Evolutionary conservation across 1,140 invertebrate genomes (phyloP), one percentile per base, ranked within the genome.

Genomic region (Drosophila varians): DNA sequence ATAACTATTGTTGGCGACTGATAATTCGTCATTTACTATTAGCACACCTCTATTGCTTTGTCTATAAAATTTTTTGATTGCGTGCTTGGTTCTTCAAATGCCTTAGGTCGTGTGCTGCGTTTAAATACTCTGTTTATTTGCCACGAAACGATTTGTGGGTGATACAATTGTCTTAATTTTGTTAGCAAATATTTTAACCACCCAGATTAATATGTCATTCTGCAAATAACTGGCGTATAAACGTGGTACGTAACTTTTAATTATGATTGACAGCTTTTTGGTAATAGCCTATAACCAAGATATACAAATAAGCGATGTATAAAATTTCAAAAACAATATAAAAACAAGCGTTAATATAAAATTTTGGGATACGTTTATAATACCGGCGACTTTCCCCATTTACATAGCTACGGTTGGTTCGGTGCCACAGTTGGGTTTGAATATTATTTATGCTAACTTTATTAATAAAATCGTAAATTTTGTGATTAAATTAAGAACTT

Each of bases 381-480:
- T 60, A 38, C 40, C 55, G 46, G 60, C 18, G 28, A 47, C 26
- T 55, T 56, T 34, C 11, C 46, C 43, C 26, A 58, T 23, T 23
- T 12, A 40, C 42, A 21, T 16, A 7, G 12, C 45, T 31, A 60
- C 21, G 42, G 38, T 64, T 11, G 8, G 54, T 42, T 61, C 61
- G 55, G 42, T 64, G 42, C 52, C 40, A 48, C 55, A 25, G 21
- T 49, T 42, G 14, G n/a, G 21, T 34, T 42, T 46, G 26, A 23
- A 49, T 61, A 48, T 40, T 25, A 61, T 68, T 56, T 54, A 70
- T 66, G 62, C 64, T 66, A 66, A 66, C 60, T 66, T 66, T 66
- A 66, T 66, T 66, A 72, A 77, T 82, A 82, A 80, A 80, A 80
- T 80, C 77, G 73, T 82, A 75, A 54, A 25, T 43, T 77, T 43